phyloP scores from a whole-genome alignment of 2,797 vertebrate genomes.

The Alcedo quadribrachys region DNA sequence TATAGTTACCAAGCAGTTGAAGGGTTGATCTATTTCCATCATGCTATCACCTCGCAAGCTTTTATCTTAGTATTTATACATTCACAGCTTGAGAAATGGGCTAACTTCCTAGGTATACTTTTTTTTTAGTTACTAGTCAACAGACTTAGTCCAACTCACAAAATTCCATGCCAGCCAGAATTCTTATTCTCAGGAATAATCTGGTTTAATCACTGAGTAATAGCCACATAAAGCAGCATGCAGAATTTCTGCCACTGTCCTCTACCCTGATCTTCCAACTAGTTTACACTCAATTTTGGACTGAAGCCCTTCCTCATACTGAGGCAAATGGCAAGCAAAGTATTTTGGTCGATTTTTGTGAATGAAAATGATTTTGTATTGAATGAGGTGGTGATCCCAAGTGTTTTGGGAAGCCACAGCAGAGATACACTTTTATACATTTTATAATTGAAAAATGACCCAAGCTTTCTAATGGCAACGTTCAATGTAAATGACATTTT shows the following conservation, averaged over 20 bases:
- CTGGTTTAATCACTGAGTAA: background rate
- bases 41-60: background rate
- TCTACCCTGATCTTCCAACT: background rate
- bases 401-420: background rate
- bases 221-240: background rate
- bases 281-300: background rate
- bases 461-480: background rate
- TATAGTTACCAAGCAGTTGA: background rate
- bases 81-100: background rate
- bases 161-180: background rate
- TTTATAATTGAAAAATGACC: background rate
- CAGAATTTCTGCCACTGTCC: background rate
- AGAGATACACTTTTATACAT: background rate
- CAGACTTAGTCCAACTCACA: background rate
- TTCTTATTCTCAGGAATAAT: constrained; percentile 33
- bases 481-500: background rate
- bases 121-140: background rate
- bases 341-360: background rate
- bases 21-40: background rate
- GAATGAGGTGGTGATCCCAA: background rate
- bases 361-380: background rate
- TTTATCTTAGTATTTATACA: background rate
- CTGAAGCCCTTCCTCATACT: background rate
- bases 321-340: background rate
- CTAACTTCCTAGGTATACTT: background rate